Conservation (phyloP, 2,888 invertebrate species). For the Yponomeuta plumbellus region DNA sequence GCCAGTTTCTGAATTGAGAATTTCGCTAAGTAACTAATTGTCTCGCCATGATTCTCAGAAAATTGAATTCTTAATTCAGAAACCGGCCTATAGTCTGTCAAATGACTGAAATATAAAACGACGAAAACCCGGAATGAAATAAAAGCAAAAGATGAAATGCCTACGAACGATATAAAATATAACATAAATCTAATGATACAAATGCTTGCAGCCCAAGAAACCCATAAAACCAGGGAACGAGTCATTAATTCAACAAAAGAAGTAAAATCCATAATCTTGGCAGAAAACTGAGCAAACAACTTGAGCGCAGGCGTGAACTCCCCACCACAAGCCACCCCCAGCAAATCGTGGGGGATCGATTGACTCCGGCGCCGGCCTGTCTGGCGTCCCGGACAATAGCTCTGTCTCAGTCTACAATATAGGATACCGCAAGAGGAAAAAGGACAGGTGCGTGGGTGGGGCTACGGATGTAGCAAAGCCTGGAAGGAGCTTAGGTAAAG, state of each 20-base stretch:
- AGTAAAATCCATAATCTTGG: constrained; percentile 46
- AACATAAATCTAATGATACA: neutral
- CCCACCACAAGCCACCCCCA: constrained; percentile 24
- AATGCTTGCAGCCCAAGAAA: neutral
- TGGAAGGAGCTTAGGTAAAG: neutral
- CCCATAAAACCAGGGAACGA: constrained; percentile 26
- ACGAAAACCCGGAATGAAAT: too few species aligned
- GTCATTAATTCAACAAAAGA: constrained; percentile 23
- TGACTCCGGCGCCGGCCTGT: constrained; percentile 67
- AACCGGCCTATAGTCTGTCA: too few species aligned
- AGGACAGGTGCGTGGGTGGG: constrained; percentile 24
- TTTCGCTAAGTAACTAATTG: too few species aligned
- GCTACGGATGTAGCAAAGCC: constrained; percentile 18
- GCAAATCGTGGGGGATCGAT: constrained; percentile 40
- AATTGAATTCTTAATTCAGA: too few species aligned
- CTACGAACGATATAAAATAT: neutral
- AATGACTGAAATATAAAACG: too few species aligned
- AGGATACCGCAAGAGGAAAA: constrained; percentile 16
- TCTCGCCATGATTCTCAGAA: too few species aligned
- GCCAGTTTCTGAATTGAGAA: too few species aligned
- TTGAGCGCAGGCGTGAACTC: constrained; percentile 45
- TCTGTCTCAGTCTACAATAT: constrained; percentile 21
- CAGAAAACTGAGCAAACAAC: constrained; percentile 51
- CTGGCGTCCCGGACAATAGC: constrained; percentile 48
- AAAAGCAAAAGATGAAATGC: too few species aligned